phyloP scores from a whole-genome alignment of 2,113 vertebrate genomes.

The Ranitomeya variabilis region DNA sequence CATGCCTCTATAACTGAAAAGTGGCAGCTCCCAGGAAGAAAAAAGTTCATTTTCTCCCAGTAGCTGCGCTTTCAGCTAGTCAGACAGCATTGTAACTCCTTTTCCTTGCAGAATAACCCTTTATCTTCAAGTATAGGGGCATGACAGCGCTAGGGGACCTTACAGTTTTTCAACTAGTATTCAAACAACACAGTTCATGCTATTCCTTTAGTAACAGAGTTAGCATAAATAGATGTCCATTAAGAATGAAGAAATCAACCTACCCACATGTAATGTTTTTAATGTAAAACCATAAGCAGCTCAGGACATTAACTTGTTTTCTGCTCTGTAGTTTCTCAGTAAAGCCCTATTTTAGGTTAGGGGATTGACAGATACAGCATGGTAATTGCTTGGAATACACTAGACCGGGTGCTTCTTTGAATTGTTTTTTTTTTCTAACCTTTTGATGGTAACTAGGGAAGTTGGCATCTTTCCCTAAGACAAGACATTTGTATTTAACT shows the following conservation, averaged over 20 bases:
- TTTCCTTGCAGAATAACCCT: no score
- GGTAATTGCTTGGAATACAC: slow-evolving; percentile 45
- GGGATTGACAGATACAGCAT: slow-evolving; percentile 51
- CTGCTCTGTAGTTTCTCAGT: background rate
- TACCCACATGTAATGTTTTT: background rate
- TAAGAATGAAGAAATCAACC: background rate
- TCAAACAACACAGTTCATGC: background rate
- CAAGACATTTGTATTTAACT: slow-evolving; percentile 53
- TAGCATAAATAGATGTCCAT: background rate
- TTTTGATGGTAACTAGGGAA: slow-evolving; percentile 57
- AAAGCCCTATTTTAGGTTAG: slow-evolving; percentile 6
- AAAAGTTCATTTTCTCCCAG: no score
- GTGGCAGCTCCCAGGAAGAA: no score
- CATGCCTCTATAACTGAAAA: no score
- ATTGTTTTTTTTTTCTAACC: slow-evolving; percentile 39
- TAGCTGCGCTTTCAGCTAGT: no score
- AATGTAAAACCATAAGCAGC: slow-evolving; percentile 19
- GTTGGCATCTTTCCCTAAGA: slow-evolving; percentile 47
- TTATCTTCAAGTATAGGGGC: no score
- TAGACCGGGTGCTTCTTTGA: slow-evolving; percentile 31
- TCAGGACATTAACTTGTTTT: background rate
- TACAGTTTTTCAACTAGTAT: no score
- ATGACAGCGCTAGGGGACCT: no score
- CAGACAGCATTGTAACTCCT: no score
- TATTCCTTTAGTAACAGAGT: background rate